A percentile compares a stretch with the other conserved stretches of the same genome.
Evolutionary conservation across 1,140 invertebrate species (phyloP).

Genomic region (Drosophila micromelanica): DNA sequence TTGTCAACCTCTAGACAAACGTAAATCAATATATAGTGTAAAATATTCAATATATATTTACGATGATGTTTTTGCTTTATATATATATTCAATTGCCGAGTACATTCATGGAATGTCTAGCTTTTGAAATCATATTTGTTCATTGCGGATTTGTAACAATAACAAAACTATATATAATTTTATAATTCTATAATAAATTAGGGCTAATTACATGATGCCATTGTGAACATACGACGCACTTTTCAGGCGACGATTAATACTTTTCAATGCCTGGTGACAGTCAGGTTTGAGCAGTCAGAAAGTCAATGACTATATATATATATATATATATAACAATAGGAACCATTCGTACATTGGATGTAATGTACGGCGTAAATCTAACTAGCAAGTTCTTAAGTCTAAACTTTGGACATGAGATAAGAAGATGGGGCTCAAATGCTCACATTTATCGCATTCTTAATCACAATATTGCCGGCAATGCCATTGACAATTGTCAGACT

Average conservation of each 20-base stretch:
- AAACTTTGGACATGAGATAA: conserved; percentile 31
- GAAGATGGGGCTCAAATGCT: conserved; percentile 46
- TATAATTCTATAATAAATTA: background rate
- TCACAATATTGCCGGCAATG: conserved; percentile 69
- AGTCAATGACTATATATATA: conserved; percentile 34
- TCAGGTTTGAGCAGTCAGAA: conserved; percentile 26
- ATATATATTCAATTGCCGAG: conserved; percentile 10
- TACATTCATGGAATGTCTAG: conserved; percentile 51
- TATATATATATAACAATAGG: conserved; percentile 28
- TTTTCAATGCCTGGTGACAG: conserved; percentile 29
- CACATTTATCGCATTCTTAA: conserved; percentile 80
- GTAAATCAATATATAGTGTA: conserved; percentile 12
- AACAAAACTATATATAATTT: conserved; percentile 4
- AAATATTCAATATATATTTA: background rate
- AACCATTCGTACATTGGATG: conserved; percentile 26
- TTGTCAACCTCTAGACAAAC: background rate
- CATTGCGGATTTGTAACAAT: conserved; percentile 21
- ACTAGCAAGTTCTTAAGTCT: conserved; percentile 34
- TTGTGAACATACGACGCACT: conserved; percentile 18
- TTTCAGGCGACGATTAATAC: conserved; percentile 33
- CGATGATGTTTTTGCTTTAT: conserved; percentile 4
- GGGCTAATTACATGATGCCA: conserved; percentile 25
- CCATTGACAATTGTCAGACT: conserved; percentile 63
- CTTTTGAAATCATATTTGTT: conserved; percentile 13
- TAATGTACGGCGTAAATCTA: conserved; percentile 11